Evolutionary conservation across 1,140 invertebrate species (phyloP).

Genomic region (Drosophila fuyamai): DNA sequence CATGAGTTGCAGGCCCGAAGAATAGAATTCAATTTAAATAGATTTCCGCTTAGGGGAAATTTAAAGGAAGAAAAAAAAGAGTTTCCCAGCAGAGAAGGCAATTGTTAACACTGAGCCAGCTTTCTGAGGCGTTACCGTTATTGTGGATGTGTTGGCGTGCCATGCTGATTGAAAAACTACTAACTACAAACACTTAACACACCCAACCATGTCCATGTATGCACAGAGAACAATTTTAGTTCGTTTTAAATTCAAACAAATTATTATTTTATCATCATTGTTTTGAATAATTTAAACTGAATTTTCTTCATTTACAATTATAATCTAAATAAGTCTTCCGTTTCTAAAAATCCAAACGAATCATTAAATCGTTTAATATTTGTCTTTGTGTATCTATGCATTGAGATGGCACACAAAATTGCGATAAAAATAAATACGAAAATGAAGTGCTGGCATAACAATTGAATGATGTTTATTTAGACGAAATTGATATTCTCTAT

Average conservation of each 20-base stretch:
- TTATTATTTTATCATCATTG: too few species aligned
- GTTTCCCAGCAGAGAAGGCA: slow-evolving; percentile 55
- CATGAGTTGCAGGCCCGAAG: slow-evolving; percentile 66
- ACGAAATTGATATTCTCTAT: slow-evolving; percentile 49
- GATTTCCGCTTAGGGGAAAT: slow-evolving; percentile 84
- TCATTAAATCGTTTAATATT: background rate
- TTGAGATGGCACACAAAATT: slow-evolving; percentile 40
- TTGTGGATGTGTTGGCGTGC: slow-evolving; percentile 49
- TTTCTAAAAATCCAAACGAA: too few species aligned
- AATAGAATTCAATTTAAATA: slow-evolving; percentile 83
- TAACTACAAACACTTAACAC: slow-evolving; percentile 70
- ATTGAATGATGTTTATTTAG: slow-evolving; percentile 23
- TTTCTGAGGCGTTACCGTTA: slow-evolving; percentile 23
- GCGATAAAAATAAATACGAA: slow-evolving; percentile 47
- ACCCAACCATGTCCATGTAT: slow-evolving; percentile 19
- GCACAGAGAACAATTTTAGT: background rate
- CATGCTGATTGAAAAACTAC: slow-evolving; percentile 80
- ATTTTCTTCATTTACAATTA: too few species aligned
- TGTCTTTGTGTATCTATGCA: slow-evolving; percentile 21
- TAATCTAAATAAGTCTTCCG: too few species aligned
- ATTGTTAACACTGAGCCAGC: slow-evolving; percentile 66
- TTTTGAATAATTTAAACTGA: too few species aligned
- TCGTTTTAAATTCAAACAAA: too few species aligned
- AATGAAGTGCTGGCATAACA: slow-evolving; percentile 36
- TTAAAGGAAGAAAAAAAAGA: slow-evolving; percentile 53